phyloP scores from a whole-genome alignment of 2,797 vertebrate species.

The Hypotaenidia okinawae region DNA sequence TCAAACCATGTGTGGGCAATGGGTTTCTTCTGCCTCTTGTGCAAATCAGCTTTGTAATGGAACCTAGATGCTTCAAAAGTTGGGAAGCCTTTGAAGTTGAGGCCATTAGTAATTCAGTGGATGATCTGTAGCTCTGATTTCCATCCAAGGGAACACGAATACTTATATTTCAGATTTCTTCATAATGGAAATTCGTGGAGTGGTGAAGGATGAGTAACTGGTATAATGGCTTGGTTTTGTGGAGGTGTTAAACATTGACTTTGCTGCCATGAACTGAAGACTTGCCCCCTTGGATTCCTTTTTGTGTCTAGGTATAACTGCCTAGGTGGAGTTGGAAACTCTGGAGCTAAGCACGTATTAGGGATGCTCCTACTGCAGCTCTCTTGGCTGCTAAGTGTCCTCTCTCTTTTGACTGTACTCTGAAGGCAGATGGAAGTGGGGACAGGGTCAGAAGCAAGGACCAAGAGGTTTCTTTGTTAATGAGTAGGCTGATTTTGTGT shows the following conservation, averaged over 20 bases:
- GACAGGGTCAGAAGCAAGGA: background rate
- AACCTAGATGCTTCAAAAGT: background rate
- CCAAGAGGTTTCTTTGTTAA: background rate
- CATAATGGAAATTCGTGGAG: background rate
- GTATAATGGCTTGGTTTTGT: background rate
- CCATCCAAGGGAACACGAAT: background rate
- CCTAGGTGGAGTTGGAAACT: background rate
- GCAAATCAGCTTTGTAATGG: background rate
- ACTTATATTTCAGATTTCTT: background rate
- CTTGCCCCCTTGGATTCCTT: background rate
- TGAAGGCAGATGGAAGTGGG: background rate
- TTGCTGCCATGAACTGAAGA: background rate
- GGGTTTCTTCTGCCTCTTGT: background rate
- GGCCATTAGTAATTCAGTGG: background rate
- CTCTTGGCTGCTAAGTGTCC: background rate
- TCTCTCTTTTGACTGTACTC: background rate
- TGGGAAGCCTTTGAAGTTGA: background rate
- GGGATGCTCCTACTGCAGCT: rapidly evolving
- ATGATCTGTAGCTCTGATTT: background rate
- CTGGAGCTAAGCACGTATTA: background rate
- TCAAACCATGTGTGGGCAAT: background rate
- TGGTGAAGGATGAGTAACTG: background rate
- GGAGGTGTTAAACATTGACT: background rate
- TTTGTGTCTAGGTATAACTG: background rate
- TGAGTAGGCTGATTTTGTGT: background rate